Evolutionary conservation across 1,140 invertebrate species (phyloP), one percentile per base, ranked within the genome.

Genomic region (Hycleus phaleratus): DNA sequence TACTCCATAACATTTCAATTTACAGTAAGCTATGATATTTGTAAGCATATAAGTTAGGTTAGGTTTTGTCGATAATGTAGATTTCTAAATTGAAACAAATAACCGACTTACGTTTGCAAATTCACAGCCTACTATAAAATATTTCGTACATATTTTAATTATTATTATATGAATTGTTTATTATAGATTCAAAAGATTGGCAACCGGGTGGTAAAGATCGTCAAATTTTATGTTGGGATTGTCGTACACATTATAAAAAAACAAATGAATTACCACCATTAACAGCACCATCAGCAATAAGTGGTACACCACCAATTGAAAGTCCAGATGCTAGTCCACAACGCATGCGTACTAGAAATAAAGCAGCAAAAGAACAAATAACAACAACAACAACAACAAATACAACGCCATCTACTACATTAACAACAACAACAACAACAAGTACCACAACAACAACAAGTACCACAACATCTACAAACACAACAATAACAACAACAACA

Each of bases 301-400:
- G 63, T 8, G 64, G 63, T 43, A 64, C 58, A 26, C 63, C 61
- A 58, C 60, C 65, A n/a, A 56, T 62, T 57, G 86, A 89, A 66
- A 85, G 82, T 65, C 85, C 85, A 60, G 88, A 91, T 69, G 84
- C 83, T 68, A 88, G 86, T 73, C 87, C 88, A 46, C 89, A 88
- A 70, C 84, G 90, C 73, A 91, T 93, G 86, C 82, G 91, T 70
- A 93, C 91, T 39, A 79, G 90, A 63, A 93, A 92, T 66, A 90
- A 92, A 75, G 82, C 77, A 59, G 77, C 85, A 26, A 90, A 90
- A 75, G 87, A 89, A 76, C 77, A 86, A 81, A 82, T 79, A 71
- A 79, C 61, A 32, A 8, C 59, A 76, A 81, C 78, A 73, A 79
- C 78, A 65, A 83, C 44, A 50, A 79, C 61, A 18, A 59, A 56